phyloP scores from a whole-genome alignment of 1,140 invertebrate species.

The Cydia strobilella region DNA sequence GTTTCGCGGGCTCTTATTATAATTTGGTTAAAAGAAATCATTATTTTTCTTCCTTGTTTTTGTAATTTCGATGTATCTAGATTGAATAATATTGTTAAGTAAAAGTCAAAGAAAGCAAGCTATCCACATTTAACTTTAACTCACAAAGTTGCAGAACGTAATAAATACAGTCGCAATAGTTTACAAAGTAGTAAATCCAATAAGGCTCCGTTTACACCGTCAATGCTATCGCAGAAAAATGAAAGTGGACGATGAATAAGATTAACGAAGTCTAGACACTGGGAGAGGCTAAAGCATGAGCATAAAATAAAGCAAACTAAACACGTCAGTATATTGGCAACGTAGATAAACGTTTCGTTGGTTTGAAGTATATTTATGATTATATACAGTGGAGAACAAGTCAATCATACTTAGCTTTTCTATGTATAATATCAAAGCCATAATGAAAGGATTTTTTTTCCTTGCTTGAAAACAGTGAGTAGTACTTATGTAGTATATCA shows the following conservation, averaged over 20 bases:
- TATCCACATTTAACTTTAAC: background rate
- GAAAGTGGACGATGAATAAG: constrained; percentile 8
- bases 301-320: background rate
- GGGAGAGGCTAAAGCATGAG: background rate
- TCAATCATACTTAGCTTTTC: no score
- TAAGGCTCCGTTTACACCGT: background rate
- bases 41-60: no score
- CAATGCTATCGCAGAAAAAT: background rate
- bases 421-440: no score
- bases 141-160: background rate
- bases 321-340: background rate
- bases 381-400: no score
- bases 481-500: no score
- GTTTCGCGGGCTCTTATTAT: no score
- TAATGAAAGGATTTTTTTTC: no score
- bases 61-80: no score
- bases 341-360: background rate
- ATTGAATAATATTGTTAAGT: background rate
- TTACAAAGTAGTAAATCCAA: background rate
- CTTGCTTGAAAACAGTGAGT: no score
- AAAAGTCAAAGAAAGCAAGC: background rate
- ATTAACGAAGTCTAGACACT: constrained; percentile 27
- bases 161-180: background rate
- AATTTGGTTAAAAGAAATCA: no score
- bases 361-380: background rate